Evolutionary conservation across 2,888 invertebrate genomes (phyloP).

Genomic region (Aspidiotus destructor): DNA sequence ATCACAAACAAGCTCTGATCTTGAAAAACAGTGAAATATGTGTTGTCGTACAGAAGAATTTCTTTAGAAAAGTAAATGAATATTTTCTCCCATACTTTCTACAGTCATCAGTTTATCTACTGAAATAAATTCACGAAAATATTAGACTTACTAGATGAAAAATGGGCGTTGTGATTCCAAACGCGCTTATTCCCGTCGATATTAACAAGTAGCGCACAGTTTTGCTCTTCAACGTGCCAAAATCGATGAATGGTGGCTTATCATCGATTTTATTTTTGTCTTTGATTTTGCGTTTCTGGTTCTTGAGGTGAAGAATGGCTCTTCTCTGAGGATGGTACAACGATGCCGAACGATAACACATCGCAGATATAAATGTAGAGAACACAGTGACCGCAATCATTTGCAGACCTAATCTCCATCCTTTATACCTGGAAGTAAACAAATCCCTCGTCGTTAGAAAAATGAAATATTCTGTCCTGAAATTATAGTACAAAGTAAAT

Average conservation of each 20-base stretch:
- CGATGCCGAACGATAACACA: conserved; percentile 78
- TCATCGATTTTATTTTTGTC: conserved; percentile 59
- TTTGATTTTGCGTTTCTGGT: conserved; percentile 74
- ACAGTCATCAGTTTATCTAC: too few species aligned
- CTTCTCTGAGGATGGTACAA: conserved; percentile 78
- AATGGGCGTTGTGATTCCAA: conserved; percentile 77
- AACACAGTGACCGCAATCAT: conserved; percentile 76
- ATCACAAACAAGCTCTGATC: too few species aligned
- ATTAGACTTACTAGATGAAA: conserved; percentile 56
- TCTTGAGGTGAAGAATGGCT: conserved; percentile 79
- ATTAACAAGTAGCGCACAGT: conserved; percentile 71
- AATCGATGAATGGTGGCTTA: conserved; percentile 75
- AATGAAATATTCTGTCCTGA: too few species aligned
- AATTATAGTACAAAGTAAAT: neutral
- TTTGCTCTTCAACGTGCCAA: conserved; percentile 71
- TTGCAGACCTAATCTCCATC: conserved; percentile 72
- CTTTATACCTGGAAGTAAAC: conserved; percentile 37
- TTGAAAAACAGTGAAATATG: too few species aligned
- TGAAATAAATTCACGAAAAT: too few species aligned
- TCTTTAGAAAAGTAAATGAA: too few species aligned
- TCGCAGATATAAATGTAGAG: conserved; percentile 72
- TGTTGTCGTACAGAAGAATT: too few species aligned
- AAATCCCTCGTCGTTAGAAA: neutral
- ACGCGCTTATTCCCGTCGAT: conserved; percentile 67
- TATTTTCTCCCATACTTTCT: too few species aligned